Conservation (phyloP, 2,113 vertebrate species). For the Propithecus coquereli region DNA sequence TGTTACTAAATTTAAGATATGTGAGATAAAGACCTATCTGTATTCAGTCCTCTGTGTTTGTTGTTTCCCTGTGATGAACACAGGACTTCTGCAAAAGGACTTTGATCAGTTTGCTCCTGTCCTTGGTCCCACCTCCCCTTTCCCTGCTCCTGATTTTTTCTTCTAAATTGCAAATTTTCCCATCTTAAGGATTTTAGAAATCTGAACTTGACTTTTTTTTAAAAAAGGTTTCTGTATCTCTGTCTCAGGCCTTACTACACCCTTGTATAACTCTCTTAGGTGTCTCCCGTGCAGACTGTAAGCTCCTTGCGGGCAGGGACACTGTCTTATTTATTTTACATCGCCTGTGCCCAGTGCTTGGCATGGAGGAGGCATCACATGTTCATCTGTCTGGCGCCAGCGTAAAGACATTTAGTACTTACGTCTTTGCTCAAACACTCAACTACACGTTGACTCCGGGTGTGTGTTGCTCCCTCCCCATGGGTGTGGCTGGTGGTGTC, state of each 20-base stretch:
- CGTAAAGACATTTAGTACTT: not conserved
- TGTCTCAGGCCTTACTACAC: not conserved
- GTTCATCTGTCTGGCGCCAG: not conserved
- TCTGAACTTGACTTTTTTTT: not conserved
- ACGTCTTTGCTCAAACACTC: not conserved
- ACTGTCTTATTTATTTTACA: not conserved
- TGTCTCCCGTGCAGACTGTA: not conserved
- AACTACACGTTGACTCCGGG: not conserved
- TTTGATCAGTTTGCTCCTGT: not conserved
- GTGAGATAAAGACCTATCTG: not conserved
- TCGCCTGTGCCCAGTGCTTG: not conserved
- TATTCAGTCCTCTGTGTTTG: not conserved
- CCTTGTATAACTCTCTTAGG: accelerated
- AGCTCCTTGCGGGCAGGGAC: not conserved
- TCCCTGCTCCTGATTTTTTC: not conserved
- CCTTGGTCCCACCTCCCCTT: not conserved
- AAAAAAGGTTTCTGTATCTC: not conserved
- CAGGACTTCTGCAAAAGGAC: not conserved
- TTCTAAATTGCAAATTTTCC: not conserved
- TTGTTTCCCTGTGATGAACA: not conserved
- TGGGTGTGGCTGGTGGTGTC: accelerated
- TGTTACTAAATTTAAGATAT: not conserved
- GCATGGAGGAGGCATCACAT: not conserved
- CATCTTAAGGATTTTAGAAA: not conserved
- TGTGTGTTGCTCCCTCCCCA: no score